Percentiles rank a stretch among this genome's conserved stretches.
Conservation (phyloP, 2,113 vertebrate species). For the Etheostoma cragini region DNA sequence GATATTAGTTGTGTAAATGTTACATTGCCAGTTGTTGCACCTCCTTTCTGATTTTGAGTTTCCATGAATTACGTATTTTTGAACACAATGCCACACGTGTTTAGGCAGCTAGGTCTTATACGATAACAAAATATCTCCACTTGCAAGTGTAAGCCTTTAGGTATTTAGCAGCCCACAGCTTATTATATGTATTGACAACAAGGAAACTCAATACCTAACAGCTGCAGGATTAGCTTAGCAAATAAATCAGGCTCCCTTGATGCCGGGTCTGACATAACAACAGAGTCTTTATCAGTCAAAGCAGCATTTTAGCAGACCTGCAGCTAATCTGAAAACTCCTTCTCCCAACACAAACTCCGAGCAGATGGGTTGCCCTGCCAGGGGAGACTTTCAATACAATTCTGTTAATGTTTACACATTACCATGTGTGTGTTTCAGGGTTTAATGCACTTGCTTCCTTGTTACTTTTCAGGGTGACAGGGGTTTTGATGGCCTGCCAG, state of each 20-base stretch:
- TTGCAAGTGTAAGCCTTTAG: slow-evolving; percentile 50
- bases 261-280: slow-evolving; percentile 66
- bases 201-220: slow-evolving; percentile 70
- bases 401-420: slow-evolving; percentile 73
- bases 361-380: slow-evolving; percentile 76
- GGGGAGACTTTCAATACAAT: slow-evolving; percentile 68
- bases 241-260: slow-evolving; percentile 74
- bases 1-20: background rate
- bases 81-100: slow-evolving; percentile 4
- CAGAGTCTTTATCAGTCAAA: slow-evolving; percentile 76
- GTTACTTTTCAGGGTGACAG: slow-evolving; percentile 88
- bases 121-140: slow-evolving; percentile 44
- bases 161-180: slow-evolving; percentile 41
- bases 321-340: slow-evolving; percentile 64
- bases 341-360: slow-evolving; percentile 51
- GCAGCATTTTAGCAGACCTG: slow-evolving; percentile 71
- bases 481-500: slow-evolving; percentile 93
- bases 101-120: slow-evolving; percentile 19
- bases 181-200: slow-evolving; percentile 68
- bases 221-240: slow-evolving; percentile 73
- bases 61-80: slow-evolving; percentile 5
- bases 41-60: background rate
- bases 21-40: background rate
- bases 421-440: slow-evolving; percentile 48
- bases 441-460: slow-evolving; percentile 67